Conservation (phyloP, 2,797 vertebrate species). For the Chrosomus eos region DNA sequence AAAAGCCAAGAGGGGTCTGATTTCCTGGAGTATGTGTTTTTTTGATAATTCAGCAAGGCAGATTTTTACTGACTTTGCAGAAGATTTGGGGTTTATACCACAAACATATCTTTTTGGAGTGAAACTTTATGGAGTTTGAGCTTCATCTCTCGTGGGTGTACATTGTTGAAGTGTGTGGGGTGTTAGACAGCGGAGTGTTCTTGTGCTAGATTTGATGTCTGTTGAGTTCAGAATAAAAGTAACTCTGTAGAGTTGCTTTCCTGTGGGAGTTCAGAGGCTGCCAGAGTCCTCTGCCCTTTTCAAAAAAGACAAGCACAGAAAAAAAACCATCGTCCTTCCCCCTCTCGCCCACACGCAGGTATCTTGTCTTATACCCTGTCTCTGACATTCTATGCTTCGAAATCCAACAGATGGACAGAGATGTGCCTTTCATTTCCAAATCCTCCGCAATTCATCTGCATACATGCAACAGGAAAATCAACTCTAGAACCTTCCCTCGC, state of each 20-base stretch:
- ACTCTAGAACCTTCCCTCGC: background rate
- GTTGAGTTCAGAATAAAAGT: slow-evolving; percentile 30
- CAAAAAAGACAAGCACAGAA: slow-evolving; percentile 33
- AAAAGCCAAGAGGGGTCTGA: background rate
- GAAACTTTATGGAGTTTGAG: slow-evolving; percentile 14
- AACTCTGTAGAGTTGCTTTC: slow-evolving; percentile 30
- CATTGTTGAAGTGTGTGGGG: slow-evolving; percentile 17
- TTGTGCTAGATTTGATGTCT: slow-evolving; percentile 36
- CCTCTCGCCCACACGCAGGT: slow-evolving; percentile 1
- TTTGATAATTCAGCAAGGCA: background rate
- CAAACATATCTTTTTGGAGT: background rate
- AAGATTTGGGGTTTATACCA: background rate
- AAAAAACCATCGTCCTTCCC: slow-evolving; percentile 9
- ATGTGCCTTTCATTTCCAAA: slow-evolving; percentile 27
- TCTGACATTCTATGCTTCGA: slow-evolving; percentile 41
- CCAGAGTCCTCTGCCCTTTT: slow-evolving; percentile 44
- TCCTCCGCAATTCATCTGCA: slow-evolving; percentile 22
- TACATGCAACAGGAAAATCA: slow-evolving; percentile 7
- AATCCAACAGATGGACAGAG: slow-evolving; percentile 40
- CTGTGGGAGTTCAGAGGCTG: slow-evolving; percentile 37
- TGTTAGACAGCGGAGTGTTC: slow-evolving; percentile 10
- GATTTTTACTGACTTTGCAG: background rate
- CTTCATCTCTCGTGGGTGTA: slow-evolving; percentile 10
- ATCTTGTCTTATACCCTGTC: slow-evolving; percentile 8
- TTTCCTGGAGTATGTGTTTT: background rate